phyloP scores from a whole-genome alignment of 2,113 vertebrate species.

The Rhadina sibilatrix region DNA sequence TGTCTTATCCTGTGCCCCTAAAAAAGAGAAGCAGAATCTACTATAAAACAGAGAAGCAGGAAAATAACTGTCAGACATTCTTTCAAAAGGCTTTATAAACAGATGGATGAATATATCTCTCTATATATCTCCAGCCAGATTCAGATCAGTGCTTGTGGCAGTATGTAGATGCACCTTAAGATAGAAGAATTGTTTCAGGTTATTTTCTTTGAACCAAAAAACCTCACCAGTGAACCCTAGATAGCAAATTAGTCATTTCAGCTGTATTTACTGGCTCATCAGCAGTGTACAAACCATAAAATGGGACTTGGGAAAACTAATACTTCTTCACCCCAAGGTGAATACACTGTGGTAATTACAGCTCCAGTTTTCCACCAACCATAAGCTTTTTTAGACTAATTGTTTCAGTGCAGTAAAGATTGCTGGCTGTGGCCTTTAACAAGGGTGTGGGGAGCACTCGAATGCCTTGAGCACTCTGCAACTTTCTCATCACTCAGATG shows the following conservation, averaged over 20 bases:
- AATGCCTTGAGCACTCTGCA: not conserved
- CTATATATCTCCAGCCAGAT: not conserved
- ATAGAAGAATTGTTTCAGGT: not conserved
- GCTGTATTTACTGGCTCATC: not conserved
- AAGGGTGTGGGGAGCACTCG: not conserved
- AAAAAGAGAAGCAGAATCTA: not conserved
- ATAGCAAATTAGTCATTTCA: not conserved
- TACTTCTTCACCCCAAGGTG: not conserved
- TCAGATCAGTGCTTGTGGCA: not conserved
- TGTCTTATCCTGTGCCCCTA: not conserved
- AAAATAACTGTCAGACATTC: not conserved
- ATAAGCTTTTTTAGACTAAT: not conserved
- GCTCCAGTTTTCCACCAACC: not conserved
- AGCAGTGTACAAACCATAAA: not conserved
- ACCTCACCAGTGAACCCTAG: not conserved
- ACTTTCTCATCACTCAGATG: not conserved
- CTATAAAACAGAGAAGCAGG: not conserved
- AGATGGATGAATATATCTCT: not conserved
- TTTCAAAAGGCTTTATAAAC: not conserved
- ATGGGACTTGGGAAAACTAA: not conserved
- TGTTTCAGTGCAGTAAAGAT: not conserved
- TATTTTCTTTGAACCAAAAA: not conserved
- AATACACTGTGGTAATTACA: not conserved
- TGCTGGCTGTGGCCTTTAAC: slow-evolving; percentile 16
- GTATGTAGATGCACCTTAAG: not conserved